Evolutionary conservation across 2,888 invertebrate genomes (phyloP), one percentile per base, ranked within the genome.

Genomic region (Trichopoda pennipes): DNA sequence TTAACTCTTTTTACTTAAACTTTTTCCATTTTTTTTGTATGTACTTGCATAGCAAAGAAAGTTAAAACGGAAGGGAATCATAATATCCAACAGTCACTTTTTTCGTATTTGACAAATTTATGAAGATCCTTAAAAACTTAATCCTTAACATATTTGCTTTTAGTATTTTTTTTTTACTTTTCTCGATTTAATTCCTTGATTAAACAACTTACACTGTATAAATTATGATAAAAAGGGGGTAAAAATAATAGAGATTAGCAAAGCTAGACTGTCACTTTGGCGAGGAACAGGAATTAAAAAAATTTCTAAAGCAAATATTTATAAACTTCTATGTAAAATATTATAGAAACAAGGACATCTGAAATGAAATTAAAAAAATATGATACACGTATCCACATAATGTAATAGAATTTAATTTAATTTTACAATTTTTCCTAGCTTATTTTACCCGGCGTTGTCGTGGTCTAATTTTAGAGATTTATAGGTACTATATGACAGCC

Each of bases 341-440:
- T 58, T 58, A 51, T 16, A 60, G 17, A 19, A 60, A 66, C 14
- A 72, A 66, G 61, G 73, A 12, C 66, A 78, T 38, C 7, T 42
- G n/a, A 42, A 79, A 51, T 58, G 28, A 64, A 42, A 61, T 44
- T n/a, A n/a, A 56, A 56, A 63, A 70, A 63, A 56, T 19, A 55
- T 44, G 28, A 38, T 8, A 7, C 23, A 21, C 53, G n/a, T 14
- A 32, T 12, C 16, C 12, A 1, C 38, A 38, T 12, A 38, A 49
- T n/a, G n/a, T n/a, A 69, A 60, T 66, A 53, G 75, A 53, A 55
- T 78, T 81, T 70, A 38, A 69, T 81, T 78, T 69, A 70, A 78
- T 81, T 74, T 75, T 81, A 75, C 74, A 42, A 78, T 70, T 74
- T 74, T 49, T 28, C 1, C 6, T 28, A 28, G 58, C 58, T 66